phyloP scores from a whole-genome alignment of 2,888 invertebrate species.

The Hedya salicella region DNA sequence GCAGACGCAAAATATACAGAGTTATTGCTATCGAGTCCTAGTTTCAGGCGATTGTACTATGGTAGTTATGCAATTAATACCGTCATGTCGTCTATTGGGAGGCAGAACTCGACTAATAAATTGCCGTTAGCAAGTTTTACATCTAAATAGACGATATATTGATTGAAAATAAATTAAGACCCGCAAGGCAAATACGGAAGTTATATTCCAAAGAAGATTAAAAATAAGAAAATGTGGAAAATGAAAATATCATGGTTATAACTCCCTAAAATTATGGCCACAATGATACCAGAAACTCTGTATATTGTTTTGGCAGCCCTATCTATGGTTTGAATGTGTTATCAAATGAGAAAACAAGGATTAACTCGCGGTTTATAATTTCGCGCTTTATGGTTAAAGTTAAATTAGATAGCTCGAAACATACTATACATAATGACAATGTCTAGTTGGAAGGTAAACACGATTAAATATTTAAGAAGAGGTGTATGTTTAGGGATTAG shows the following conservation, averaged over 20 bases:
- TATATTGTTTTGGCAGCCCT: slow-evolving; percentile 82
- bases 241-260: slow-evolving; percentile 13
- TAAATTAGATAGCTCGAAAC: neutral
- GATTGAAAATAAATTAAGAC: no score
- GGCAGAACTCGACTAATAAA: neutral
- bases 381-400: neutral
- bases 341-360: slow-evolving; percentile 45
- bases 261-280: slow-evolving; percentile 33
- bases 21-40: slow-evolving; percentile 50
- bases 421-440: neutral
- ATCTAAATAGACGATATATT: neutral
- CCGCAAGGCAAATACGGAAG: no score
- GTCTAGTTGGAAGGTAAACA: neutral
- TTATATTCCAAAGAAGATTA: neutral
- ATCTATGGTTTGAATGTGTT: slow-evolving; percentile 59
- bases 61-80: neutral
- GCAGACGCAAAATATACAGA: slow-evolving; percentile 48
- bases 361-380: slow-evolving; percentile 17
- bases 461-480: neutral
- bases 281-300: slow-evolving; percentile 60
- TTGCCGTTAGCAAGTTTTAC: neutral
- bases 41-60: slow-evolving; percentile 46
- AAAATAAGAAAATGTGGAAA: neutral
- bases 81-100: neutral
- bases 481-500: neutral